Evolutionary conservation across 53 echinoderm and acorn worm genomes (phyloP), one percentile per base, ranked within the genome.

Genomic region (Pentamera pediparva): DNA sequence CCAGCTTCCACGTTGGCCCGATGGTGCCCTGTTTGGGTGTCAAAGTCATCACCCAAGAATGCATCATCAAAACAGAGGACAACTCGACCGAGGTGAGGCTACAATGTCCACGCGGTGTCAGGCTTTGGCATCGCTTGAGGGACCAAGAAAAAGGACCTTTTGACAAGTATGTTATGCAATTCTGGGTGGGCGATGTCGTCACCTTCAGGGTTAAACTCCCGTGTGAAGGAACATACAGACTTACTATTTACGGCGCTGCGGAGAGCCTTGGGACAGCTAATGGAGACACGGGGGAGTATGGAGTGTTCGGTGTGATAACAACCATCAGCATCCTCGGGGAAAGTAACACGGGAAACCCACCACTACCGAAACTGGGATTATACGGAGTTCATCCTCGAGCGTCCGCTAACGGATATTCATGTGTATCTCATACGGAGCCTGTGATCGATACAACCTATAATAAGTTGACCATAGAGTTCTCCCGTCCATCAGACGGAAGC

Each of bases 81-180:
- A 67, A 67, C 45, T 28, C 67, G 7, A 30, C 20, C 20, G 21
- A 43, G 15, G 31, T 67, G 3, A 37, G 45, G 28, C 15, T 67
- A 4, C 41, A 45, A 43, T 67, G 67, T 21, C 67, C 67, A 17
- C 67, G 67, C n/a, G 67, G 67, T 41, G 29, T 67, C 45, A 40
- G 67, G 31, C 18, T 67, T 5, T 67, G 67, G 67, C 67, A 67
- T 67, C 39, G 31, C 4, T 41, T 67, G 24, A 36, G 39, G 11
- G 67, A 67, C 17, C 40, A 41, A 19, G 65, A 40, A 21, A 52
- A 52, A 6, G 15, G 10, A 8, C 10, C n/a, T 5, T 2, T 67
- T 29, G 43, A 67, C 67, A 18, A 67, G 9, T 31, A 67, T 45
- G 29, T 67, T 18, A 67, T 67, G 67, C 67, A 67, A 31, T 67